A percentile compares a stretch with the other conserved stretches of the same genome.
Conservation (phyloP, 2,113 vertebrate genomes). For the Notothenia coriiceps region DNA sequence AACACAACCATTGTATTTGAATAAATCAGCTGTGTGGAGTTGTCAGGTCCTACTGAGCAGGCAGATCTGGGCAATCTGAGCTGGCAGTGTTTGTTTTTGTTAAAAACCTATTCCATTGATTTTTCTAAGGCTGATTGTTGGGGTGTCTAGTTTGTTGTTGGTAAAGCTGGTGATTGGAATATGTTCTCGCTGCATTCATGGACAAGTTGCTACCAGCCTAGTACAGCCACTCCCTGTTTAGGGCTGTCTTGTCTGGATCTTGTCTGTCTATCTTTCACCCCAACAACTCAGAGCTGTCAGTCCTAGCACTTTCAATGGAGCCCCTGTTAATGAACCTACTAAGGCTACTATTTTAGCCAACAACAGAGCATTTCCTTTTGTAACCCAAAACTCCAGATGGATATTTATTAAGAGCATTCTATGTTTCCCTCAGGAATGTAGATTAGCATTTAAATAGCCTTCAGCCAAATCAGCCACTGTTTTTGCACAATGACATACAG, state of each 20-base stretch:
- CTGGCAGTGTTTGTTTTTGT: constrained; percentile 31
- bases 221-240: constrained; percentile 46
- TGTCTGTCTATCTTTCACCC: not conserved
- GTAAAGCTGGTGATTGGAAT: constrained; percentile 15
- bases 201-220: constrained; percentile 66
- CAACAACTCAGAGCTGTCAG: not conserved
- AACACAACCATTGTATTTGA: not conserved
- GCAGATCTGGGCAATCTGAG: not conserved
- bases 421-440: constrained; percentile 29
- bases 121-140: not conserved
- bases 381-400: not conserved
- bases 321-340: not conserved
- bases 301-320: constrained; percentile 1
- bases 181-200: constrained; percentile 41
- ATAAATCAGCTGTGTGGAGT: not conserved
- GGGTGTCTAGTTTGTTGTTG: not conserved
- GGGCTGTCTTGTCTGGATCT: not conserved
- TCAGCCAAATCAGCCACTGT: constrained; percentile 10
- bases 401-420: constrained; percentile 5
- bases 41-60: not conserved
- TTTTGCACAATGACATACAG: constrained; percentile 49
- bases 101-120: constrained; percentile 15
- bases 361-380: not conserved
- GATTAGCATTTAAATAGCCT: constrained; percentile 41
- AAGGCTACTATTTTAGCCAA: not conserved